A percentile compares a stretch with the other conserved stretches of the same genome.
Conservation (phyloP, 92 coral and sea anemone species). For the Desmophyllum pertusum region DNA sequence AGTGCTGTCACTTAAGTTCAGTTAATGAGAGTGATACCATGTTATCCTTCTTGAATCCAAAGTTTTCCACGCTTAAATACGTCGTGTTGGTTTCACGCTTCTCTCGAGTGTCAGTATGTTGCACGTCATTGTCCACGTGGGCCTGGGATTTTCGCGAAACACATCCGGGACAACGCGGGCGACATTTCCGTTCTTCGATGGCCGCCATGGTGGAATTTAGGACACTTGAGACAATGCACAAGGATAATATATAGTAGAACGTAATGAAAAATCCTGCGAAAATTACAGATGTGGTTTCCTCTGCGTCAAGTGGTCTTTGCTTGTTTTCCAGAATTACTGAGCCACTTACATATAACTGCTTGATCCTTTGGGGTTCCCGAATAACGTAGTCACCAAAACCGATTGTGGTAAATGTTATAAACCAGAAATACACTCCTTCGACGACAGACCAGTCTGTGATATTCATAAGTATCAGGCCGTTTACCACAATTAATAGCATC, state of each 20-base stretch:
- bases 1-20: not conserved
- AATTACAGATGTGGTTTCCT: no score
- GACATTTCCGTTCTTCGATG: conserved; percentile 19
- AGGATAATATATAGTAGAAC: not conserved
- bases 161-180: not conserved
- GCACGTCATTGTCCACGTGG: not conserved
- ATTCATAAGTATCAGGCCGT: conserved; percentile 3
- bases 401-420: conserved; percentile 46
- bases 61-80: not conserved
- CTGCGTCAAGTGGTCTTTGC: not conserved
- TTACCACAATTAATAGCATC: not conserved
- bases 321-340: not conserved
- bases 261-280: no score
- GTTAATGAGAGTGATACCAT: not conserved
- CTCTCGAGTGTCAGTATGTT: not conserved
- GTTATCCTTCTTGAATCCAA: conserved; percentile 9
- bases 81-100: not conserved
- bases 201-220: conserved; percentile 34
- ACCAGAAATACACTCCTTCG: conserved; percentile 43
- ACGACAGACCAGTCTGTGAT: not conserved
- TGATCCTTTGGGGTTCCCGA: not conserved
- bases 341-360: not conserved
- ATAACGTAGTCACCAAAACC: conserved; percentile 50
- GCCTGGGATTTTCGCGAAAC: not conserved
- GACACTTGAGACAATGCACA: conserved; percentile 46